Conservation (phyloP, 2,113 vertebrate species). For the Galemys pyrenaicus region DNA sequence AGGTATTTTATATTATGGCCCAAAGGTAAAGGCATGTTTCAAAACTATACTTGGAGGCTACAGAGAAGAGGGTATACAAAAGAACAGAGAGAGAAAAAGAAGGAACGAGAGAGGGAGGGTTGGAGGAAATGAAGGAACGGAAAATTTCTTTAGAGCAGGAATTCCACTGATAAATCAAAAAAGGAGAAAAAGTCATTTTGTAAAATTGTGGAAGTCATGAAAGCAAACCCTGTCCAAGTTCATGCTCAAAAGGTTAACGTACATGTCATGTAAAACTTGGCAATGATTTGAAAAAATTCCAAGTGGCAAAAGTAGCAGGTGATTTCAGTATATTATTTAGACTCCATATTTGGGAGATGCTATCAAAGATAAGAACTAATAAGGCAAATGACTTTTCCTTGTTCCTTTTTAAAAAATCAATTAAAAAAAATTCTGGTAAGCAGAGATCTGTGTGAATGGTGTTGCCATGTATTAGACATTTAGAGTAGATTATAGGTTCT, state of each 20-base stretch:
- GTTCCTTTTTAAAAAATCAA: background rate
- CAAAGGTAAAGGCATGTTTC: conserved; percentile 5
- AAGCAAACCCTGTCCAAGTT: background rate
- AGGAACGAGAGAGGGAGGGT: background rate
- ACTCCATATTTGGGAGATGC: background rate
- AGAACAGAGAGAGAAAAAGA: background rate
- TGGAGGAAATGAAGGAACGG: no score
- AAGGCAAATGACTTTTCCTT: background rate
- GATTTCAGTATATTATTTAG: background rate
- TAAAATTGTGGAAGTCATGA: background rate
- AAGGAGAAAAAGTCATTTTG: background rate
- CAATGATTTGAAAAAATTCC: background rate
- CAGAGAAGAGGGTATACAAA: background rate
- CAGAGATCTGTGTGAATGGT: background rate
- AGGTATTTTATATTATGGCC: background rate
- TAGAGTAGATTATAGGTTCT: background rate
- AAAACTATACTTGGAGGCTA: conserved; percentile 5
- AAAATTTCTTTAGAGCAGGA: conserved; percentile 26
- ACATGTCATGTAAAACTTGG: background rate
- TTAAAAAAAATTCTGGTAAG: background rate
- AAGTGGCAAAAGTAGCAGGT: conserved; percentile 10
- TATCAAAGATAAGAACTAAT: background rate
- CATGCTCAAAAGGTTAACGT: background rate
- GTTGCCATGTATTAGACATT: background rate
- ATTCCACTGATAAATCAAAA: conserved; percentile 40